A percentile compares a stretch with the other conserved stretches of the same genome.
phyloP scores from a whole-genome alignment of 2,888 invertebrate genomes.

The Trachelus stipa region DNA sequence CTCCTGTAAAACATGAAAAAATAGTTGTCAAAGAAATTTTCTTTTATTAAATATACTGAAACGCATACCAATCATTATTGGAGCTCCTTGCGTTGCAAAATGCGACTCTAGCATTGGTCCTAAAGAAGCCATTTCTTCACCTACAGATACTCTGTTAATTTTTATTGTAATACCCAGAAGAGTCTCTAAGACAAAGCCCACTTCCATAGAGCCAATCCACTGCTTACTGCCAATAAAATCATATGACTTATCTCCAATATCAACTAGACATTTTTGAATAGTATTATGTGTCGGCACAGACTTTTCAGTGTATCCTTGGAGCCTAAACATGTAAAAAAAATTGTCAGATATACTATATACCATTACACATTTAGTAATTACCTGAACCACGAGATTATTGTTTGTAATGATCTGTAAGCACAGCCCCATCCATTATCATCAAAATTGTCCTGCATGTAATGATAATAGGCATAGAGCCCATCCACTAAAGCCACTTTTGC shows the following conservation, averaged over 20 bases:
- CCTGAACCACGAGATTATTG: slow-evolving; percentile 95
- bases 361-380: slow-evolving; percentile 42
- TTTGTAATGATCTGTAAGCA: slow-evolving; percentile 97
- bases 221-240: slow-evolving; percentile 90
- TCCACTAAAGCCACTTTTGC: slow-evolving; percentile 74
- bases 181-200: slow-evolving; percentile 90
- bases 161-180: slow-evolving; percentile 81
- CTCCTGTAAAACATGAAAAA: slow-evolving; percentile 72
- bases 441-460: slow-evolving; percentile 95
- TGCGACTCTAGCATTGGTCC: slow-evolving; percentile 88
- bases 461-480: slow-evolving; percentile 93
- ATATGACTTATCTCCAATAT: slow-evolving; percentile 91
- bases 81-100: slow-evolving; percentile 93
- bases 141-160: slow-evolving; percentile 87
- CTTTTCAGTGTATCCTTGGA: slow-evolving; percentile 84
- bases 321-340: slow-evolving; percentile 59
- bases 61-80: slow-evolving; percentile 94
- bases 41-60: neutral
- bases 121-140: slow-evolving; percentile 82
- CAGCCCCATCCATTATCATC: slow-evolving; percentile 99
- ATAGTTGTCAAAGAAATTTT: neutral
- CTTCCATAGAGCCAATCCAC: slow-evolving; percentile 99
- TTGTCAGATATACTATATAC: neutral
- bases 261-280: slow-evolving; percentile 94
- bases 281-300: slow-evolving; percentile 84